Evolutionary conservation across 2,797 vertebrate genomes (phyloP), one percentile per base, ranked within the genome.

Genomic region (Telmatherina bonti): DNA sequence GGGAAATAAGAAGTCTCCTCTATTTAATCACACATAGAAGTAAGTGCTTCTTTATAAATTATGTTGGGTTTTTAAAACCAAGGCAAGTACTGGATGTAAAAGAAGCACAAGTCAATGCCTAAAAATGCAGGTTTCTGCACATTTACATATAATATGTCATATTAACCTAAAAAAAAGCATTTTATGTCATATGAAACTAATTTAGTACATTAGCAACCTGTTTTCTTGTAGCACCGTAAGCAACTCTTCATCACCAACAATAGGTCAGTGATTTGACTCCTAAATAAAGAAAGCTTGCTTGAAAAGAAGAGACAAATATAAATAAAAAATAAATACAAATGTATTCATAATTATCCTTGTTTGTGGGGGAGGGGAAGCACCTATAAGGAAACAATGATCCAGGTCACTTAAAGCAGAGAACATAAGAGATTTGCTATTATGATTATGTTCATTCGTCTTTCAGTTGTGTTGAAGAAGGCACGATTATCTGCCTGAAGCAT

Each of bases 1-100:
- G 43, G 71, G 67, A 78, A 73, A 67, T 76, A 54, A 45, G 29
- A 74, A 83, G 68, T 82, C 64, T 74, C 35, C 33, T 54, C 35
- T 59, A 13, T 52, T 59, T 53, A 27, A 58, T 22, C 38, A 26
- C 4, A 52, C 15, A 49, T 7, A 58, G 38, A 61, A 30, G 49
- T 31, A 26, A 26, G 6, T 41, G 9, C 7, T 4, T 31, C 7
- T 4, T 5, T 16, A 27, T 38, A 24, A 60, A 38, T 47, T 13
- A 16, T 62, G 13, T 18, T 33, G 3, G 27, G 18, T 18, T n/a
- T 13, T 38, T 53, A 16, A 18, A 29, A 53, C 51, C 26, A 16
- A 4, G 2, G 13, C 24, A 27, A 4, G 27, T 16, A 53, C 1
- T 27, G 22, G 5, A 16, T 27, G 12, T 27, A 16, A 27, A 11